Percentiles rank a stretch among this genome's conserved stretches.
These are phyloP conservation scores for Noctua fimbriata DNA, from an alignment of 2,888 invertebrate species.

Conservation along the genomic window DNA sequence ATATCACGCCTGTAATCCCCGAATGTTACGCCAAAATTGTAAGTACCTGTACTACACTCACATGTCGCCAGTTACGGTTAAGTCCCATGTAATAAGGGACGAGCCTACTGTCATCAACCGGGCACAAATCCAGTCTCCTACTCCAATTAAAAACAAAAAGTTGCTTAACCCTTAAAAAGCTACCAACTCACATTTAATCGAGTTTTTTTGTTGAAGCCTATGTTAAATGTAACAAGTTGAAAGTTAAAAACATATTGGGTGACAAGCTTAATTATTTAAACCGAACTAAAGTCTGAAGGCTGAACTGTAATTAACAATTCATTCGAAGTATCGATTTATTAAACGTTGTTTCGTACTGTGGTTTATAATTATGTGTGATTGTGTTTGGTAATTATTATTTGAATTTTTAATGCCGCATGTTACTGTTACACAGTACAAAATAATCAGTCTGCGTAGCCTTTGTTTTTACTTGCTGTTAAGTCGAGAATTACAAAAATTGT, in stretches of 20 bases:
- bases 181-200: slow-evolving; percentile 1
- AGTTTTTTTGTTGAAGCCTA: background rate
- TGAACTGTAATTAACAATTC: slow-evolving; percentile 49
- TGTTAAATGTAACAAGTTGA: slow-evolving; percentile 32
- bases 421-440: background rate
- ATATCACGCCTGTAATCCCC: background rate
- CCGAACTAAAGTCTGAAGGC: slow-evolving; percentile 28
- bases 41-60: background rate
- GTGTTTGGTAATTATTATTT: background rate
- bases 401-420: background rate
- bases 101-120: background rate
- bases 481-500: no score
- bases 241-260: slow-evolving; percentile 19
- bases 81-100: background rate
- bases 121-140: background rate
- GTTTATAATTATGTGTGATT: background rate
- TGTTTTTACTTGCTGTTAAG: background rate
- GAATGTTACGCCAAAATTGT: background rate
- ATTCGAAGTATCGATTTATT: slow-evolving; percentile 41
- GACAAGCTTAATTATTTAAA: slow-evolving; percentile 32
- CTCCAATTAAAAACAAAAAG: slow-evolving; percentile 11
- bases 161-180: background rate
- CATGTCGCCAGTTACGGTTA: background rate
- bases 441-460: background rate
- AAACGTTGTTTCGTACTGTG: background rate